Evolutionary conservation across 2,888 invertebrate species (phyloP), one percentile per base, ranked within the genome.

Genomic region (Eubasilissa splendida): DNA sequence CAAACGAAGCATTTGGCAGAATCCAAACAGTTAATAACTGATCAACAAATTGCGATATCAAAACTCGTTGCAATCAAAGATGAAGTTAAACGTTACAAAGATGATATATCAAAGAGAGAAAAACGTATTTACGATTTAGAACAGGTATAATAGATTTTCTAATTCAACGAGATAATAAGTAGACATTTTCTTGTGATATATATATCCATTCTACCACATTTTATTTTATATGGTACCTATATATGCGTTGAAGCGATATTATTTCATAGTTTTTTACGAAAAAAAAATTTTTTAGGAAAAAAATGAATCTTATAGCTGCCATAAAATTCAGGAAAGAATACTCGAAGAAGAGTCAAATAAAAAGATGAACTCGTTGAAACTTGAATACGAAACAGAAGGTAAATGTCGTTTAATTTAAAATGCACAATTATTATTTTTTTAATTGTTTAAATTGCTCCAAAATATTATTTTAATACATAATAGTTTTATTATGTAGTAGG

Each of bases 331-430:
- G 22, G 9, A 77, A 60, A 59, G 22, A 59, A 52, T 31, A 22
- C 31, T 31, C 3, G 53, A 60, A 70, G 53, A 77, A 50, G 31
- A 31, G 7, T 87, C 88, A 79, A 88, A 88, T 82, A 87, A 86
- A 80, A 86, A 88, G 76, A 85, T 90, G 42, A 87, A 88, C 80
- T 88, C 88, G 74, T 50, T 89, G 56, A 87, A 85, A 81, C 80
- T 83, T 11, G 84, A 85, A 14, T 87, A 87, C 84, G 88, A 89
- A 84, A 87, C 84, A 84, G 88, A 88, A 87, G 86, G 91, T 90
- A 70, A 50, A 59, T 71, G 33, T 76, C 42, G 56, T 12, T 52
- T 56, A 9, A 60, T 60, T 60, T 60, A 58, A 58, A 33, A 42
- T 2, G 3, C 7, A 42, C 42, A 42, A 42, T 42, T 42, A 5